phyloP scores from a whole-genome alignment of 2,888 invertebrate genomes.

The Mimachlamys varia region DNA sequence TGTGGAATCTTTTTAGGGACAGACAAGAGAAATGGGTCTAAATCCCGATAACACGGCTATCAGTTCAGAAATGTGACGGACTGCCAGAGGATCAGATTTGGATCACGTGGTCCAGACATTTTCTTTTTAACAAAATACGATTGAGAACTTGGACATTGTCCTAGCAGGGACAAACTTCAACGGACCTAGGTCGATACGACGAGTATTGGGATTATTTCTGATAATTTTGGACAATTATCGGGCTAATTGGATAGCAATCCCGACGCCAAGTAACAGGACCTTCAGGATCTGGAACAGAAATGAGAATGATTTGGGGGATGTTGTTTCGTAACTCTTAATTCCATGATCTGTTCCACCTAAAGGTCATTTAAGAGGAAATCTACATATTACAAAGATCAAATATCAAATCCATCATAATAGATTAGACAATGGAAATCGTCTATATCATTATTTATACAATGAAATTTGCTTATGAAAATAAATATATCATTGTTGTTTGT shows the following conservation, averaged over 20 bases:
- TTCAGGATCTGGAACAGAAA: not conserved
- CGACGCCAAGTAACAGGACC: not conserved
- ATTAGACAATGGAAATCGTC: conserved; percentile 8
- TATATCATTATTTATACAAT: conserved; percentile 34
- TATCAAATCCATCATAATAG: conserved; percentile 6
- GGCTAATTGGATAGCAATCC: not conserved
- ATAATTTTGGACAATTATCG: not conserved
- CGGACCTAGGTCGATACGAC: not conserved
- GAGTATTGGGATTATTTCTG: not conserved
- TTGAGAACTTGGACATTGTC: not conserved
- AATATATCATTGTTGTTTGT: conserved; percentile 15
- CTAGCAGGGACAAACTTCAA: not conserved
- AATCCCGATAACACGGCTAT: not conserved
- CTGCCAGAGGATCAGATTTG: not conserved
- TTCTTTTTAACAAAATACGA: not conserved
- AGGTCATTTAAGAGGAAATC: not conserved
- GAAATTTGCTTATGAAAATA: conserved; percentile 34
- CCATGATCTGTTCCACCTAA: not conserved
- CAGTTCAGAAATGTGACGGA: not conserved
- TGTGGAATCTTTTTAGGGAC: not conserved
- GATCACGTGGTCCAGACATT: not conserved
- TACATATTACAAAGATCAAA: not conserved
- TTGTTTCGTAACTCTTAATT: not conserved
- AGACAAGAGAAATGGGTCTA: not conserved
- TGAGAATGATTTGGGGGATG: not conserved